Evolutionary conservation across 2,888 invertebrate species (phyloP).

Genomic region (Crioceris asparagi): DNA sequence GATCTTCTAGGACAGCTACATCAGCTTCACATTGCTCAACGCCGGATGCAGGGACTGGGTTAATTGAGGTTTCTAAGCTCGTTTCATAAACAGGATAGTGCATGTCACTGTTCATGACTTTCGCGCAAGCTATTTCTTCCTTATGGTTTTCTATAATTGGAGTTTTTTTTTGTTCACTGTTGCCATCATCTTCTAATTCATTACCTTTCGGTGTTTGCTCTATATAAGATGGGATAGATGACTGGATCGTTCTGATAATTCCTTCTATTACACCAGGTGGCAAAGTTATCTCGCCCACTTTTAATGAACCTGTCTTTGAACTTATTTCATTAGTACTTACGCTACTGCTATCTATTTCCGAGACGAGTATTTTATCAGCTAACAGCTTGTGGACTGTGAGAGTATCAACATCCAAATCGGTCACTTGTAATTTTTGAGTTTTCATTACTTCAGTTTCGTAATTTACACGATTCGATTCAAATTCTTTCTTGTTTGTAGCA

Average conservation of each 20-base stretch:
- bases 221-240: too few species aligned
- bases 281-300: slow-evolving; percentile 56
- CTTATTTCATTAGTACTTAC: slow-evolving; percentile 62
- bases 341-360: slow-evolving; percentile 67
- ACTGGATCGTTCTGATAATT: slow-evolving; percentile 38
- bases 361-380: slow-evolving; percentile 69
- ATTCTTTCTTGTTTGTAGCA: slow-evolving; percentile 17
- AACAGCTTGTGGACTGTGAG: slow-evolving; percentile 68
- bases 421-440: slow-evolving; percentile 57
- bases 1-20: too few species aligned
- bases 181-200: slow-evolving; percentile 12
- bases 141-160: too few species aligned
- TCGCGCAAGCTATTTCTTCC: not conserved
- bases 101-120: not conserved
- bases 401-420: slow-evolving; percentile 68
- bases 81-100: too few species aligned
- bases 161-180: slow-evolving; percentile 40
- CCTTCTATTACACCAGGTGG: slow-evolving; percentile 59
- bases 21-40: too few species aligned
- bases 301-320: slow-evolving; percentile 57
- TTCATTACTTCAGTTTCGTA: slow-evolving; percentile 31
- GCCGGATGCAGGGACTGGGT: too few species aligned
- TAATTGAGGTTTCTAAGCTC: too few species aligned
- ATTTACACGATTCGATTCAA: slow-evolving; percentile 14
- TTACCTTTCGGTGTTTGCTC: slow-evolving; percentile 14